A percentile compares a stretch with the other conserved stretches of the same genome.
Evolutionary conservation across 2,113 vertebrate genomes (phyloP).

Genomic region (Toxotes chatareus): DNA sequence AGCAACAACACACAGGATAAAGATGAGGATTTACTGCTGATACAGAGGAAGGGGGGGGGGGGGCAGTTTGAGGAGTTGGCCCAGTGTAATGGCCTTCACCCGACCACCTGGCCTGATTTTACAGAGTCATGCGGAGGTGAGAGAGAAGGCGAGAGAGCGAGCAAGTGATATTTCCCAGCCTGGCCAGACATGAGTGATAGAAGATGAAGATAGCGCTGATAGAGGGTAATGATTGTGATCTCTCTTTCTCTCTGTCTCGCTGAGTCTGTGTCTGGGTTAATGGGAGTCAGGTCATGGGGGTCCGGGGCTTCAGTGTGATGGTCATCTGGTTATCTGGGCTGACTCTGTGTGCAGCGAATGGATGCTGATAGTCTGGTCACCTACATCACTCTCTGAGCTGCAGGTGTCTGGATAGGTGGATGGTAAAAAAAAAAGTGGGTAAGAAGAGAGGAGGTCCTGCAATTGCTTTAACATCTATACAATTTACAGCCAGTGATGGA

Average conservation of each 20-base stretch:
- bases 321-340: constrained; percentile 64
- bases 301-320: constrained; percentile 48
- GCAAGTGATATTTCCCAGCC: constrained; percentile 32
- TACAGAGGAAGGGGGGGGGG: constrained; percentile 2
- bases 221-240: constrained; percentile 75
- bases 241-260: constrained; percentile 48
- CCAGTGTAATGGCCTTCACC: constrained; percentile 63
- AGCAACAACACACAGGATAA: not conserved
- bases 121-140: constrained; percentile 50
- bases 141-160: constrained; percentile 8
- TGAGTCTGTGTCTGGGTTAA: constrained; percentile 63
- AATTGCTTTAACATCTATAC: not conserved
- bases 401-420: constrained; percentile 24
- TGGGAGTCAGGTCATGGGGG: constrained; percentile 66
- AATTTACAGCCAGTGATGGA: not conserved
- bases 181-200: constrained; percentile 67
- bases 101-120: constrained; percentile 65
- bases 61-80: constrained; percentile 32
- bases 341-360: constrained; percentile 49
- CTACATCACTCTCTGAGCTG: constrained; percentile 30
- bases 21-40: constrained; percentile 45
- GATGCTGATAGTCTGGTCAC: constrained; percentile 43
- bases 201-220: constrained; percentile 68
- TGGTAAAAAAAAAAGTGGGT: not conserved
- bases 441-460: not conserved